A percentile compares a stretch with the other conserved stretches of the same genome.
phyloP scores from a whole-genome alignment of 2,888 invertebrate species.

The Lucinisca nassula region DNA sequence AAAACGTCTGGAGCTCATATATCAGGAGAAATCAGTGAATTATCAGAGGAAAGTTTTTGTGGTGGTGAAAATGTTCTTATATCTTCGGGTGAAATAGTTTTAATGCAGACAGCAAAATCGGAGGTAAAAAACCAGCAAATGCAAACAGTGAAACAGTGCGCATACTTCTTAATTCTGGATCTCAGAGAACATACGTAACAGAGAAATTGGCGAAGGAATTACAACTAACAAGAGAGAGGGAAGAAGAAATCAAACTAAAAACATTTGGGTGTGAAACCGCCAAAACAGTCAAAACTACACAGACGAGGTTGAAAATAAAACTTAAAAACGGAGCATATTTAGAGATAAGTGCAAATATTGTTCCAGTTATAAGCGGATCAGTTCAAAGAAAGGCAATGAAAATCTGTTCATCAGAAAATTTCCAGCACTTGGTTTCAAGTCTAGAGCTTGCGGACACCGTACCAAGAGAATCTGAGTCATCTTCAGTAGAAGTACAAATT shows the following conservation, averaged over 20 bases:
- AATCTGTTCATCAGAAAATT: not conserved
- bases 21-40: not conserved
- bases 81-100: constrained; percentile 31
- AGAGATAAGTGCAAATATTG: not conserved
- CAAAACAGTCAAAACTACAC: not conserved
- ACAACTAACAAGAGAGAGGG: not conserved
- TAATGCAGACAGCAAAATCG: constrained; percentile 29
- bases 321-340: not conserved
- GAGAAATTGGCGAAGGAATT: not conserved
- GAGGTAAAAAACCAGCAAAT: constrained; percentile 13
- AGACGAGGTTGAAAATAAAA: not conserved
- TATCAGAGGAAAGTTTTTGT: not conserved
- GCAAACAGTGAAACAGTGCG: not conserved
- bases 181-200: constrained; percentile 30
- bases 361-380: not conserved
- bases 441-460: not conserved
- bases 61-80: constrained; percentile 29
- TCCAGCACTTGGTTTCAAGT: not conserved
- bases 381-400: not conserved
- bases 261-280: constrained; percentile 16
- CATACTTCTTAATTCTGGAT: constrained; percentile 32
- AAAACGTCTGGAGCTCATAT: not conserved
- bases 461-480: not conserved
- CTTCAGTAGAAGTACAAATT: not conserved
- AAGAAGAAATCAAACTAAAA: not conserved